phyloP scores from a whole-genome alignment of 2,888 invertebrate species.

The Erannis defoliaria region DNA sequence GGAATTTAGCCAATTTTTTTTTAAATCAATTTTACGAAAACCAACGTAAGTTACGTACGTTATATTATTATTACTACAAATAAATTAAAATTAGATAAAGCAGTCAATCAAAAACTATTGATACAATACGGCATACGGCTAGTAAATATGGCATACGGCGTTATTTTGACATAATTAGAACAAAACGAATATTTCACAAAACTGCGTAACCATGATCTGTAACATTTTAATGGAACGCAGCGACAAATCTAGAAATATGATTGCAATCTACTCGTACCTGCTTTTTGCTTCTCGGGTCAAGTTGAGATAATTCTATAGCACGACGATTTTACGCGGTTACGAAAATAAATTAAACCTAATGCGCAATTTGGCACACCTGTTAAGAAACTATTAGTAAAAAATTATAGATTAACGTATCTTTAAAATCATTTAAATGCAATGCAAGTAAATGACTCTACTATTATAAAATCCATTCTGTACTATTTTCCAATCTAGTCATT shows the following conservation, averaged over 20 bases:
- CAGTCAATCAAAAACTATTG: no score
- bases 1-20: no score
- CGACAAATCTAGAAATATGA: slow-evolving; percentile 17
- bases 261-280: slow-evolving; percentile 25
- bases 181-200: background rate
- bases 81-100: no score
- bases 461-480: no score
- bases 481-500: no score
- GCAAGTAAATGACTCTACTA: no score
- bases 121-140: no score
- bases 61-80: no score
- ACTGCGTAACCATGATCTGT: background rate
- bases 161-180: background rate
- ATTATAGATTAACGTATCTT: background rate
- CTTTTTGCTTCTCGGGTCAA: slow-evolving; percentile 35
- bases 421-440: background rate
- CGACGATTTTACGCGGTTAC: slow-evolving; percentile 40
- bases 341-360: slow-evolving; percentile 25
- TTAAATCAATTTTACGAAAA: no score
- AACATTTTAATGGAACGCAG: slow-evolving; percentile 1
- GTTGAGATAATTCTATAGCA: slow-evolving; percentile 32
- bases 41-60: no score
- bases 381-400: slow-evolving; percentile 7
- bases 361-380: slow-evolving; percentile 20
- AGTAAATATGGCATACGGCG: background rate